phyloP scores from a whole-genome alignment of 2,888 invertebrate species.

The Therioaphis trifolii region DNA sequence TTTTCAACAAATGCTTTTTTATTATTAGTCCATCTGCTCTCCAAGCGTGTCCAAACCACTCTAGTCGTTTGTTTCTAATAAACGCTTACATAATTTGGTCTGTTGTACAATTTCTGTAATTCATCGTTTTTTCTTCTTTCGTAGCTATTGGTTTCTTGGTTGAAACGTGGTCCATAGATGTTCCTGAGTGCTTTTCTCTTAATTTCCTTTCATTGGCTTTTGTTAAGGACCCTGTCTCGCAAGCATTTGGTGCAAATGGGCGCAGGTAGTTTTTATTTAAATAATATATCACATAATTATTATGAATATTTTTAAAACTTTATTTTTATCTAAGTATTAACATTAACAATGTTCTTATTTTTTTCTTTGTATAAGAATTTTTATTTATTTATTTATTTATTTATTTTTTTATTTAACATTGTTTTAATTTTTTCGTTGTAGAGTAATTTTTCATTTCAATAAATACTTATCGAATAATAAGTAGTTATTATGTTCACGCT shows the following conservation, averaged over 20 bases:
- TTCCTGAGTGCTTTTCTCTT: conserved; percentile 16
- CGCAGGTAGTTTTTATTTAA: too few species aligned
- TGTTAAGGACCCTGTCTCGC: not conserved
- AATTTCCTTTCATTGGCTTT: not conserved
- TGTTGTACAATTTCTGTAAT: not conserved
- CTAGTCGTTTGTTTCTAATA: not conserved
- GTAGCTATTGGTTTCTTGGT: not conserved
- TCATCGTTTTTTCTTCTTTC: conserved; percentile 7
- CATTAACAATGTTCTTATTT: too few species aligned
- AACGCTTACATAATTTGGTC: not conserved
- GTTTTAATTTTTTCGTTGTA: too few species aligned
- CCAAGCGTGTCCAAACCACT: not conserved
- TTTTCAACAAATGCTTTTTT: not conserved
- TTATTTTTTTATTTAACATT: too few species aligned
- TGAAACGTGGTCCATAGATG: not conserved
- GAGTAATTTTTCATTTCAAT: too few species aligned
- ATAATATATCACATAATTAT: too few species aligned
- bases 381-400: too few species aligned
- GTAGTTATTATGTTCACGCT: too few species aligned
- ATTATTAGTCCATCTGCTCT: not conserved
- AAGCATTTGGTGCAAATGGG: not conserved
- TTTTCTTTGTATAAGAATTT: too few species aligned
- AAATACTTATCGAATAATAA: too few species aligned
- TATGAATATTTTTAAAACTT: too few species aligned
- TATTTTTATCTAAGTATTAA: too few species aligned